These are phyloP conservation scores for Pseudomyrmex gracilis DNA, from an alignment of 1,140 invertebrate genomes.

Conservation along the genomic window DNA sequence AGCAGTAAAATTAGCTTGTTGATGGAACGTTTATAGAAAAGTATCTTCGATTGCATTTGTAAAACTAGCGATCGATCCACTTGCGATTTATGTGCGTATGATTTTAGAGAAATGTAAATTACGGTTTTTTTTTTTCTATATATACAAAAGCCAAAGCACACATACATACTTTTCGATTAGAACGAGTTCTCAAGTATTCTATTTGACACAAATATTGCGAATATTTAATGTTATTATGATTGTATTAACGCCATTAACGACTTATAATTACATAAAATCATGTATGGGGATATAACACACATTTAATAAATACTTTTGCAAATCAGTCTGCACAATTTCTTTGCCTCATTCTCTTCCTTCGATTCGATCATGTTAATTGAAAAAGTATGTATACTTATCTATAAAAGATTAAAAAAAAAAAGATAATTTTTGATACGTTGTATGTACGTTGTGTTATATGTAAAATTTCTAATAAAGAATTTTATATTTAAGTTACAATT, in stretches of 20 bases:
- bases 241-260: slow-evolving; percentile 68
- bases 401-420: no score
- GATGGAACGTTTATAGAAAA: slow-evolving; percentile 10
- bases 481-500: no score
- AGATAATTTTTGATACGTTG: no score
- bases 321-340: slow-evolving; percentile 35
- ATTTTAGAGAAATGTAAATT: neutral
- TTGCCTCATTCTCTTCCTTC: neutral
- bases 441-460: no score
- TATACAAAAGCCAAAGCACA: slow-evolving; percentile 8
- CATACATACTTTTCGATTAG: slow-evolving; percentile 27
- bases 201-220: slow-evolving; percentile 39
- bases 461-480: no score
- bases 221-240: slow-evolving; percentile 62
- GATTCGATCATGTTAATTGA: neutral
- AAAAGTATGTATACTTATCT: neutral
- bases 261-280: slow-evolving; percentile 67
- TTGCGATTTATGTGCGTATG: neutral
- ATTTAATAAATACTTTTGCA: slow-evolving; percentile 74
- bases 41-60: slow-evolving; percentile 16
- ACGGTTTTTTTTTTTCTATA: slow-evolving; percentile 39
- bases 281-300: slow-evolving; percentile 66
- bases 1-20: slow-evolving; percentile 9
- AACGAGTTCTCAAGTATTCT: slow-evolving; percentile 59
- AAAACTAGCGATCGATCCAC: slow-evolving; percentile 2